Conservation (phyloP, 1,140 invertebrate species). For the Eumeta japonica region DNA sequence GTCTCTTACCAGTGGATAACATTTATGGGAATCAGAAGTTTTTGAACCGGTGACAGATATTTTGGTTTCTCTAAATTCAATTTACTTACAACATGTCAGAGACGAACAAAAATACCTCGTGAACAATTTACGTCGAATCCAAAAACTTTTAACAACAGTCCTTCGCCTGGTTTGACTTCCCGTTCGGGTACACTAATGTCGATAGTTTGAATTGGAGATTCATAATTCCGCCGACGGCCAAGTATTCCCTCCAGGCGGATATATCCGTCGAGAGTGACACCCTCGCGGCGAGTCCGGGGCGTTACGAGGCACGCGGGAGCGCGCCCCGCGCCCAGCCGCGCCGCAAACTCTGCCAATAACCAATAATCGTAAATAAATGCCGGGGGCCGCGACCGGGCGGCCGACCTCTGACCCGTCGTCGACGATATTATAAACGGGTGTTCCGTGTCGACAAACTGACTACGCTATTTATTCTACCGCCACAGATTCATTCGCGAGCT, state of each 20-base stretch:
- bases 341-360: conserved; percentile 43
- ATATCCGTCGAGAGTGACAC: conserved; percentile 41
- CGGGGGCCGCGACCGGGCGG: conserved; percentile 8
- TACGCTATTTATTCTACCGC: too few species aligned
- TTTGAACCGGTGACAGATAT: too few species aligned
- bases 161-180: background rate
- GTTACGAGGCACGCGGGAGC: conserved; percentile 50
- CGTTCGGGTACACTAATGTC: background rate
- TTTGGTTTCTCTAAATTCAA: too few species aligned
- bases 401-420: conserved; percentile 12
- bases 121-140: too few species aligned
- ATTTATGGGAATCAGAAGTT: too few species aligned
- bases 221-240: conserved; percentile 36
- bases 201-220: conserved; percentile 7
- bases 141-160: too few species aligned
- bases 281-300: conserved; percentile 32
- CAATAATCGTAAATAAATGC: conserved; percentile 54
- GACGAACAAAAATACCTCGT: too few species aligned
- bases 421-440: conserved; percentile 26
- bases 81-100: too few species aligned
- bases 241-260: conserved; percentile 43
- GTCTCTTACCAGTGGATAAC: too few species aligned
- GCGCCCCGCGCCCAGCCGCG: conserved; percentile 28
- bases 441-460: too few species aligned
- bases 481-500: too few species aligned